Evolutionary conservation across 2,888 invertebrate genomes (phyloP), one percentile per base, ranked within the genome.

Genomic region (Linyphia triangularis): DNA sequence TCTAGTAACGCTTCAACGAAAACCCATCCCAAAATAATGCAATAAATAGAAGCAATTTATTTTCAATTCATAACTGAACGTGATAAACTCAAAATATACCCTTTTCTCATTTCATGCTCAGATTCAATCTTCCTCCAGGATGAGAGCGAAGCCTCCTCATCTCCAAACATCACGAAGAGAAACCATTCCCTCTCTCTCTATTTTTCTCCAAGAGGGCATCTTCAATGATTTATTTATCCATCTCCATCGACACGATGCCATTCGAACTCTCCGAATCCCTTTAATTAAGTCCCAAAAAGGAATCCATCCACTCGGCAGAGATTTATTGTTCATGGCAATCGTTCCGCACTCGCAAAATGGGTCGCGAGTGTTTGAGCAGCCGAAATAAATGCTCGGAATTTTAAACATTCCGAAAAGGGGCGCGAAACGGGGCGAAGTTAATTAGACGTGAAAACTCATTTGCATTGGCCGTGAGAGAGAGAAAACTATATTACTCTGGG

Each of bases 371-470:
- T 85, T 85, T 85, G 79, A 85, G 79, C 85, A 85, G 79, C 65
- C 61, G 72, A 85, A 85, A 85, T 85, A 79, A 85, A 85, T 85
- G 85, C 84, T 33, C 9, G 79, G 85, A 85, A 85, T 85, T 85
- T 85, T 85, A 85, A 85, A 85, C 85, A 85, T 79, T 85, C 72
- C 78, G 51, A n/a, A 9, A 79, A 85, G 33, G 59, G 59, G 69
- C 37, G 83, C 73, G n/a, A 65, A 73, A 70, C 82, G 78, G 85
- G 79, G 85, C 85, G 59, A 65, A 85, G 79, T 85, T 85, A 85
- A 85, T 85, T 79, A 79, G 85, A 85, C 85, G 85, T 85, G n/a
- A 85, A 85, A 85, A 85, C 85, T 85, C 78, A 85, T 85, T 85
- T 85, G 85, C 85, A 85, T 85, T 70, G 79, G 70, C 37, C 63